These are phyloP conservation scores for Flabesymbios commensalis DNA, from an alignment of 2,888 invertebrate genomes.

Conservation along the genomic window DNA sequence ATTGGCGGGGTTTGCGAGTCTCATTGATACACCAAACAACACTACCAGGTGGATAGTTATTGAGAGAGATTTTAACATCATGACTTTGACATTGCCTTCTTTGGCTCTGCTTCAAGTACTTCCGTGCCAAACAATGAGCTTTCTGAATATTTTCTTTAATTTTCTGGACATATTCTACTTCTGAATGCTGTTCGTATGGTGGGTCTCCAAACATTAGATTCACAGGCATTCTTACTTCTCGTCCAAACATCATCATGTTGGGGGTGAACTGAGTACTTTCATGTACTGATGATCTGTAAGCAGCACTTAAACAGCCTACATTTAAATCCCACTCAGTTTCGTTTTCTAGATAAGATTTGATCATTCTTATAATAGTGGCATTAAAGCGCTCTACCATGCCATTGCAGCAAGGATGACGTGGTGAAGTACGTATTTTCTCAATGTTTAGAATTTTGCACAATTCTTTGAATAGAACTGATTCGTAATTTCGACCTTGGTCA, in stretches of 20 bases:
- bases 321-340: conserved; percentile 34
- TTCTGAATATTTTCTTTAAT: too few species aligned
- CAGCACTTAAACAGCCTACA: conserved; percentile 25
- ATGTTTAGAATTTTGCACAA: conserved; percentile 30
- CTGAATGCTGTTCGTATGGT: too few species aligned
- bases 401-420: conserved; percentile 28
- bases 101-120: too few species aligned
- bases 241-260: conserved; percentile 27
- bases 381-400: conserved; percentile 33
- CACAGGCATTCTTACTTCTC: conserved; percentile 27
- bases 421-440: conserved; percentile 32
- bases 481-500: conserved; percentile 37
- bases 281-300: conserved; percentile 26
- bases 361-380: conserved; percentile 25
- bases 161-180: too few species aligned
- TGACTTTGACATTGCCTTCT: too few species aligned
- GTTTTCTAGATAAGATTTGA: conserved; percentile 16
- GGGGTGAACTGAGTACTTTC: conserved; percentile 28
- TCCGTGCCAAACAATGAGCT: too few species aligned
- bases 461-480: conserved; percentile 25
- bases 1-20: too few species aligned
- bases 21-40: too few species aligned
- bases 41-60: too few species aligned
- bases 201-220: conserved; percentile 23
- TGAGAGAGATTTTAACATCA: too few species aligned